Base-by-base conservation (phyloP, 2,113 vertebrate species). In the Dunckerocampus dactyliophorus region DNA sequence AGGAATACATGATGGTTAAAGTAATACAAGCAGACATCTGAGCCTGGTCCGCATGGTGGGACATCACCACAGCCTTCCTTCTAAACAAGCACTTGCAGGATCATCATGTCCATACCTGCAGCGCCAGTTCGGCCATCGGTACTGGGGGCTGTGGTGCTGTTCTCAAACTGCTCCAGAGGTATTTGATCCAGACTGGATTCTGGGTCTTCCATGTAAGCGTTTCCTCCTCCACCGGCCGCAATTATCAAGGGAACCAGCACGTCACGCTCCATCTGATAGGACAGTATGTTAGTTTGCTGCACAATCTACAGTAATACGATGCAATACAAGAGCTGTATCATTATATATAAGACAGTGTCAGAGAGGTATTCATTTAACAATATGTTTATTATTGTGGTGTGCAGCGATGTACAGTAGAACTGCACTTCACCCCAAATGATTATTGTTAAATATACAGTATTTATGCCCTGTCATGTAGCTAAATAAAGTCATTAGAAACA, bases 211-310 rank as follows among this genome's bases (percentile, higher is more conserved):
- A 93, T 64, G 82, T 94, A 96, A 37, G 93, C 93, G 53, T 93
- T 94, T 48, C 95, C 94, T 80, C 95, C 94, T 55, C 92, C 95
- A 17, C 95, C 92, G 50, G 95, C 95, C 11, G 93, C 95, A 62
- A 94, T 91, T 85, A 93, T 87, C 87, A 93, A 86, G 42, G 93
- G 95, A 81, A 94, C 88, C 62, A 86, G 86, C 76, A 89, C 83
- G 1, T 86, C 89, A 2, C 83, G 82, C 57, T 91, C 91, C 90
- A 88, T 89, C 93, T 93, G 77, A 47, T 24, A 22, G 66, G 34
- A 70, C 6, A 59, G 34, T 1, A 66, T 10, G 14, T 50, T 1
- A 43, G 13, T 4, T 10, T 43, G 39, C 39, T 22, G 8, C 24
- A 9, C 7, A 8, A 15, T 28, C 22, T 28, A n/a, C n/a, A n/a